Evolutionary conservation across 2,113 vertebrate species (phyloP).

Genomic region (Odocoileus virginianus): DNA sequence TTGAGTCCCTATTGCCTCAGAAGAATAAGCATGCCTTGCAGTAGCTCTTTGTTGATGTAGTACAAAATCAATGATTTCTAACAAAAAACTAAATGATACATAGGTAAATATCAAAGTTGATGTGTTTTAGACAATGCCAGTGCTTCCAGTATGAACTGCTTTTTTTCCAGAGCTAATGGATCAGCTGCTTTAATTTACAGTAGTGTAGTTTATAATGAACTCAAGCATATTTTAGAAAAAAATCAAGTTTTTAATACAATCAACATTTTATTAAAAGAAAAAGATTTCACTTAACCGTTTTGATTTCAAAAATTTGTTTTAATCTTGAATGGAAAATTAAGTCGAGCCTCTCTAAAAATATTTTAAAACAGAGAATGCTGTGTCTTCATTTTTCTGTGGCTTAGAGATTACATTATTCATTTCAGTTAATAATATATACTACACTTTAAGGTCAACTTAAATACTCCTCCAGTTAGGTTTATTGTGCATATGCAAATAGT

Average conservation of each 20-base stretch:
- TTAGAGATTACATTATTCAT: neutral
- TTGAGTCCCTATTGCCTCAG: neutral
- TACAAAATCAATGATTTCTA: neutral
- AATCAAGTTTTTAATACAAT: neutral
- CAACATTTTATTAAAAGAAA: neutral
- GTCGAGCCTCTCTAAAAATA: neutral
- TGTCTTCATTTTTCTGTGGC: neutral
- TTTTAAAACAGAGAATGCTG: neutral
- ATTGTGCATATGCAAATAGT: neutral
- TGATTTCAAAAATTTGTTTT: neutral
- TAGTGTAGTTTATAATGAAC: neutral
- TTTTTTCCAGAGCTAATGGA: neutral
- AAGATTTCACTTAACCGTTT: neutral
- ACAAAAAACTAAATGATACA: slow-evolving; percentile 26
- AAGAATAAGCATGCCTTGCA: neutral
- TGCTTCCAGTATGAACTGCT: neutral
- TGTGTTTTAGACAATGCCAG: neutral
- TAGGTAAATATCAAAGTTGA: slow-evolving; percentile 2
- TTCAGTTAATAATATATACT: neutral
- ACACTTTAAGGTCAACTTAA: neutral
- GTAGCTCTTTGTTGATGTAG: neutral
- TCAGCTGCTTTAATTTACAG: neutral
- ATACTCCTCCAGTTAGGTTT: neutral
- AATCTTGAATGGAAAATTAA: neutral
- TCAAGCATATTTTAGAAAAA: slow-evolving; percentile 3